Evolutionary conservation across 2,113 vertebrate species (phyloP).

Genomic region (Anguilla rostrata): DNA sequence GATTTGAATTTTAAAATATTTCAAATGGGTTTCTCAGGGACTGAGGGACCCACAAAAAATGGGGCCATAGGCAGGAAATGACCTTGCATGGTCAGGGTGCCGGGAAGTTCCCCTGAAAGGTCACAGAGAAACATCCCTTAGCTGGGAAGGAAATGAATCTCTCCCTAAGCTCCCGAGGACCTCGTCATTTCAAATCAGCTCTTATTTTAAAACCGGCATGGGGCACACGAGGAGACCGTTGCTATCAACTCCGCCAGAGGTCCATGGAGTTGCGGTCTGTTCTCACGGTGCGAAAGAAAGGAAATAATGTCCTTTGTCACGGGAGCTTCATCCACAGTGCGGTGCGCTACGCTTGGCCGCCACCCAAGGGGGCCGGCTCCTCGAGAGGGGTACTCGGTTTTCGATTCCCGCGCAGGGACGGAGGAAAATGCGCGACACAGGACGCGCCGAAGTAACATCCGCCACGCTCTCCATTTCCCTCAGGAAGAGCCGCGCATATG

Average conservation of each 20-base stretch:
- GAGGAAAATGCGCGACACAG: constrained; percentile 20
- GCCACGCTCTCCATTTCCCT: constrained; percentile 14
- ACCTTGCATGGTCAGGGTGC: neutral
- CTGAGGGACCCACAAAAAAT: neutral
- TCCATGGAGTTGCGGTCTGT: neutral
- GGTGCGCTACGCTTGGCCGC: neutral
- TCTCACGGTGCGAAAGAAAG: neutral
- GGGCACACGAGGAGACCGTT: neutral
- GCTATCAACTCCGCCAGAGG: neutral
- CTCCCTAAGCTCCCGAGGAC: neutral
- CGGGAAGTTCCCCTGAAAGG: neutral
- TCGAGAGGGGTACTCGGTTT: constrained; percentile 1
- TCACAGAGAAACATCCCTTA: neutral
- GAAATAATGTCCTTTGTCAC: neutral
- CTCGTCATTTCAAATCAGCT: neutral
- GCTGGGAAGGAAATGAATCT: neutral
- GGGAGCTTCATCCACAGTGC: neutral
- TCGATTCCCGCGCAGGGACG: constrained; percentile 18
- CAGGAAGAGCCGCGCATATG: constrained; percentile 32
- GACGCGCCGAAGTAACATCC: constrained; percentile 19
- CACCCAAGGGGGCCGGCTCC: neutral
- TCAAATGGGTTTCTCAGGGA: neutral
- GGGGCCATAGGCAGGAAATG: constrained; percentile 1
- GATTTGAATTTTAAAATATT: neutral
- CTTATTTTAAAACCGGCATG: neutral